These are phyloP conservation scores for Trichonephila inaurata DNA, from an alignment of 1,140 invertebrate species.

Conservation along the genomic window DNA sequence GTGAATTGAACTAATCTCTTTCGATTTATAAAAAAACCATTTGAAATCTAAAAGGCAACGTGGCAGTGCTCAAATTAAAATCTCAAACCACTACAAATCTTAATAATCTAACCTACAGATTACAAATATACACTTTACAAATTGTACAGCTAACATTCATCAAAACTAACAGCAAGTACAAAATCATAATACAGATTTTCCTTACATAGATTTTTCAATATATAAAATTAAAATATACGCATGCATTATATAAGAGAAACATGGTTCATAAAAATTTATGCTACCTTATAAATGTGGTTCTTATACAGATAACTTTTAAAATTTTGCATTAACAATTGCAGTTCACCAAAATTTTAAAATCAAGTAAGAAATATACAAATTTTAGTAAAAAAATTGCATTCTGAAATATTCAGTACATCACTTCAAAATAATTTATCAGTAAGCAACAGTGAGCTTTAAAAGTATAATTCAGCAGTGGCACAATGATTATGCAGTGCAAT, in stretches of 20 bases:
- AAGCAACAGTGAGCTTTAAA: slow-evolving; percentile 7
- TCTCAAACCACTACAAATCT: no score
- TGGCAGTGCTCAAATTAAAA: no score
- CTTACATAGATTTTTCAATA: background rate
- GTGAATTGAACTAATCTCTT: no score
- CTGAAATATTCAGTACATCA: background rate
- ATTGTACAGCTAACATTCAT: no score
- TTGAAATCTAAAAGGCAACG: no score
- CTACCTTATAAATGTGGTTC: no score
- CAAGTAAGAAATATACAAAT: background rate
- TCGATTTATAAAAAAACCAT: no score
- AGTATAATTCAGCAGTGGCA: background rate
- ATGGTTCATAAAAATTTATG: background rate
- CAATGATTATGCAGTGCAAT: background rate
- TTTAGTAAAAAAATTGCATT: background rate
- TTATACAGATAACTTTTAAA: no score
- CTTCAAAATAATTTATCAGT: background rate
- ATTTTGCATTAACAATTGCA: background rate
- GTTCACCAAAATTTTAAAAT: background rate
- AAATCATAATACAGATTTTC: background rate
- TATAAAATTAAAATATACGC: background rate
- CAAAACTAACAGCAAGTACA: background rate
- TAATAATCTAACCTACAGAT: no score
- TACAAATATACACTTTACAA: no score
- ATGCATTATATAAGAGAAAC: background rate